Evolutionary conservation across 2,888 invertebrate species (phyloP), one percentile per base, ranked within the genome.

Genomic region (Amphipoea lucens): DNA sequence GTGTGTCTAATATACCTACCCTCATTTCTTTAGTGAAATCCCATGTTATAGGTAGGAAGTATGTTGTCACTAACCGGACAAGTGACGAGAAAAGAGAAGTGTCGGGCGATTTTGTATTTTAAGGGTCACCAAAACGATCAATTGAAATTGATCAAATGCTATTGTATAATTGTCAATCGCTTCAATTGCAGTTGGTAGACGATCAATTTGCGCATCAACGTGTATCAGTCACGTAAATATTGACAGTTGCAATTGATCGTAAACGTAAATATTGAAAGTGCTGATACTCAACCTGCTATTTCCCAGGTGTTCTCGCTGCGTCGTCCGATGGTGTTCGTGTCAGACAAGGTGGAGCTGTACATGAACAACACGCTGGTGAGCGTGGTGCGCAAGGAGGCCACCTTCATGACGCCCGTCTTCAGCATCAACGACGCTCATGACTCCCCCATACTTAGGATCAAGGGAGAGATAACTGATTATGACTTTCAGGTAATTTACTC

Each of bases 301-400:
- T n/a, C 4, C n/a, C 90, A 95, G 95, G 92, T 94, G 78, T 91
- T 94, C 40, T 90, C 88, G 17, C 91, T 94, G 36, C 93, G 94
- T 0, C 91, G 95, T 0, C 94, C 95, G 0, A 90, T 89, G 85
- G 93, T 93, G 11, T 92, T 94, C 82, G 91, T 94, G 0, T 84
- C 90, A 0, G 94, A 94, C 84, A 95, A 95, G 90, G 93, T 95
- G 92, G 93, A 94, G 74, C 91, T 95, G 76, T 71, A 77, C 4
- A 86, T 95, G 70, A 80, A 89, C 54, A 91, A 92, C 2, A 62
- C 79, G 80, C 85, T 92, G 81, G 92, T 89, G n/a, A 90, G 92
- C 82, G 83, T 94, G 48, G 93, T 95, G 72, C 91, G 95, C 57
- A 92, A 92, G 83, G 91, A 94, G 89, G 76, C 89, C 74, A 95